phyloP scores from a whole-genome alignment of 2,113 vertebrate species.

The Rallus limicola region DNA sequence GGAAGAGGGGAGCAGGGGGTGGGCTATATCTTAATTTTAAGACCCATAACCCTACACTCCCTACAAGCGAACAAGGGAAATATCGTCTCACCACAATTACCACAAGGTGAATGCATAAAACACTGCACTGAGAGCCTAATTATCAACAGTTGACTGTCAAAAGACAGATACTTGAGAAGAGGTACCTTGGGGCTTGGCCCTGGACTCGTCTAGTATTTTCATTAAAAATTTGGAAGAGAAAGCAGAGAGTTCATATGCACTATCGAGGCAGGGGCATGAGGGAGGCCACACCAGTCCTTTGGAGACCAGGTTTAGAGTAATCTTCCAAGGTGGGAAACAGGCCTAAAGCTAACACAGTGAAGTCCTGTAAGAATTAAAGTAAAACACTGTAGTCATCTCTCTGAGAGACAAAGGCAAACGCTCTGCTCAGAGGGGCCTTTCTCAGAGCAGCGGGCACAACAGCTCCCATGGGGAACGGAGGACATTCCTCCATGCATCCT shows the following conservation, averaged over 20 bases:
- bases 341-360: not conserved
- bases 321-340: not conserved
- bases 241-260: not conserved
- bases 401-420: not conserved
- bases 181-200: not conserved
- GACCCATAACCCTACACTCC: not conserved
- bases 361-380: no score
- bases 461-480: not conserved
- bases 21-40: not conserved
- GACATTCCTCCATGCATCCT: no score
- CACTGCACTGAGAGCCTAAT: not conserved
- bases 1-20: not conserved
- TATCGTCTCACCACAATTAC: not conserved
- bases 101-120: not conserved
- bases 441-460: not conserved
- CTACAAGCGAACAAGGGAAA: not conserved
- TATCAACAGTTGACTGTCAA: not conserved
- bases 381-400: not conserved
- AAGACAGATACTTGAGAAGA: not conserved
- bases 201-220: not conserved
- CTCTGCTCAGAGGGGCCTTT: not conserved
- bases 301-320: not conserved
- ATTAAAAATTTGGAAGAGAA: not conserved
- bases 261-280: not conserved
- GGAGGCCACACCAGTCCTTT: not conserved